phyloP scores from a whole-genome alignment of 2,113 vertebrate species.

The Anser cygnoides region DNA sequence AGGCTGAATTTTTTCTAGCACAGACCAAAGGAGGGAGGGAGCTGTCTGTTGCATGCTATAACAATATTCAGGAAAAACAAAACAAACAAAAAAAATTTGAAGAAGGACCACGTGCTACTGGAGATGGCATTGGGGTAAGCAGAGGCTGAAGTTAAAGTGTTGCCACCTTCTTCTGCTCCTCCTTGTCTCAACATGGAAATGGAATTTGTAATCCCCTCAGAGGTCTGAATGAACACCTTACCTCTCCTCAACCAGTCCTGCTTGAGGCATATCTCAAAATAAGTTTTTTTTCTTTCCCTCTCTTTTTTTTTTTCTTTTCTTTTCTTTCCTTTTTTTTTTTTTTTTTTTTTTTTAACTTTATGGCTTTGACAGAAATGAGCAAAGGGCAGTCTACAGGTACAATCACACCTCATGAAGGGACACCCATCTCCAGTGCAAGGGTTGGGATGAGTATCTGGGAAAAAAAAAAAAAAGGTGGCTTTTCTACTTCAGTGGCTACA shows the following conservation, averaged over 20 bases:
- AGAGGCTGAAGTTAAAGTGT: neutral
- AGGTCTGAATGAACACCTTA: neutral
- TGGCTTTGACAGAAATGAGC: neutral
- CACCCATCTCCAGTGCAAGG: neutral
- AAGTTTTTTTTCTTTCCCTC: neutral
- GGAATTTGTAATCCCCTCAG: neutral
- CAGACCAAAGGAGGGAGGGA: neutral
- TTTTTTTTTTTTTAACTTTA: no score
- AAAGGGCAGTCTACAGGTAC: neutral
- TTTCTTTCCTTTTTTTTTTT: neutral
- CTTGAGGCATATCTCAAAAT: neutral
- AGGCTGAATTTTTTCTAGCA: neutral
- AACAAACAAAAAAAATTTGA: neutral
- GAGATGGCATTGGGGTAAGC: neutral
- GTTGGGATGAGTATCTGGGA: neutral
- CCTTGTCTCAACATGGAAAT: fast-evolving
- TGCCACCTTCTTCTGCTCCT: neutral
- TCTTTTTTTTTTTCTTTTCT: neutral
- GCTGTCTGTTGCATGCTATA: fast-evolving
- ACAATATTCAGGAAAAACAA: neutral
- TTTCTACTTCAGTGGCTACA: neutral
- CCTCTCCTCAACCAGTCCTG: neutral
- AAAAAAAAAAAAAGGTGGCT: neutral
- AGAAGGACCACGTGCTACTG: neutral
- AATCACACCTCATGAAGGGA: neutral